Evolutionary conservation across 2,888 invertebrate genomes (phyloP), one percentile per base, ranked within the genome.

Genomic region (Tetragonisca angustula): DNA sequence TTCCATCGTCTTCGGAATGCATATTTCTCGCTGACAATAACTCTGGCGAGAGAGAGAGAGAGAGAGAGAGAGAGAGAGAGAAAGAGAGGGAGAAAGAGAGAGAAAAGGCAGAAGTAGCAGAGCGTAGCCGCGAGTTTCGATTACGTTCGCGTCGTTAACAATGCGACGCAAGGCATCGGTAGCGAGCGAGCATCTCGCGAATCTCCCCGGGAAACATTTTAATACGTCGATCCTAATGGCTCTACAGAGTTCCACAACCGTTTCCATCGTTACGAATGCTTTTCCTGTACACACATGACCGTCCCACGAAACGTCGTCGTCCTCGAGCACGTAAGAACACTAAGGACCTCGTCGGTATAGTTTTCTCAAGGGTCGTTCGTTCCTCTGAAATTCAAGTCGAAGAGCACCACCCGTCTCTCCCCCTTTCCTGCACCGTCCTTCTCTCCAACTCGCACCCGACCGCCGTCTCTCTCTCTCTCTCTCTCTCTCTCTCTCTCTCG

Each of bases 361-460:
- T 84, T 82, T 87, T 77, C 84, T 88, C 87, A 81, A 88, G 88
- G 76, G 81, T 86, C 77, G 89, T 84, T 82, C 82, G 89, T 87
- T 82, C 79, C 84, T 83, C 85, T 84, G 88, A 89, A 88, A 92
- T 92, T 90, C 91, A 90, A 91, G 90, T 92, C 91, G 91, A 91
- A 91, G 90, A 91, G 81, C 76, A 88, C 88, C 89, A 88, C 15
- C 56, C 19, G 64, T 43, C 65, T 82, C 76, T 76, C 79, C 64
- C 50, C 24, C 67, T 61, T 62, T 69, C 68, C 75, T 49, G 43
- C 32, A 62, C n/a, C 64, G 43, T 64, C 59, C 62, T 56, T 27
- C 27, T 49, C 59, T 49, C 59, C 32, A 56, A 15, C 52, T 24
- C 49, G 9, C 9, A 43, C 11, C 24, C 24, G 21, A 61, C 59